Evolutionary conservation across 2,113 vertebrate genomes (phyloP).

Genomic region (Paratilapia polleni): DNA sequence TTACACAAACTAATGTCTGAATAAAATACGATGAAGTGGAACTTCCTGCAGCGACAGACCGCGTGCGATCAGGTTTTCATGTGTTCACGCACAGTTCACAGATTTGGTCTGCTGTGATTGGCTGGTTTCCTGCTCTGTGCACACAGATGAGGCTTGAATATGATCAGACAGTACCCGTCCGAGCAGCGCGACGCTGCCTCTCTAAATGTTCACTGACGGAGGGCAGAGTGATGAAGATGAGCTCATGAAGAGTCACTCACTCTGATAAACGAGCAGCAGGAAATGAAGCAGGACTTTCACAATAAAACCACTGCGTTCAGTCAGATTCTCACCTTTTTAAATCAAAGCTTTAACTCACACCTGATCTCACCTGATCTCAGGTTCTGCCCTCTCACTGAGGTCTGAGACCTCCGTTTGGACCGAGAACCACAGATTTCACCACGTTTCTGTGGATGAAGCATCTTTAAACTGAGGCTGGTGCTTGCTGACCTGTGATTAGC

Average conservation of each 20-base stretch:
- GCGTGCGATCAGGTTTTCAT: too few relatives aligned
- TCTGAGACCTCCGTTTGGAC: background rate
- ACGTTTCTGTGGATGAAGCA: background rate
- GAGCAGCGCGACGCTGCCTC: too few relatives aligned
- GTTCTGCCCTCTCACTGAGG: background rate
- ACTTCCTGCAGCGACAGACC: too few relatives aligned
- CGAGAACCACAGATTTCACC: background rate
- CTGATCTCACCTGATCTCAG: background rate
- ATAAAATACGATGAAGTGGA: too few relatives aligned
- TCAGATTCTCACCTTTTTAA: background rate
- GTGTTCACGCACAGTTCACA: too few relatives aligned
- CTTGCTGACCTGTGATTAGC: slow-evolving; percentile 55
- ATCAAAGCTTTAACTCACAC: background rate
- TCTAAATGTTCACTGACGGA: too few relatives aligned
- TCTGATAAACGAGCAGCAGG: background rate
- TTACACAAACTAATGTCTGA: too few relatives aligned
- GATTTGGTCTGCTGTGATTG: too few relatives aligned
- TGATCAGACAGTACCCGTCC: too few relatives aligned
- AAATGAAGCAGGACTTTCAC: background rate
- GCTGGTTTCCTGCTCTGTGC: too few relatives aligned
- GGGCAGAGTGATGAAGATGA: background rate
- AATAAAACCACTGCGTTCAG: background rate
- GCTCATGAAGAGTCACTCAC: too few relatives aligned
- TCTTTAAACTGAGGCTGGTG: background rate
- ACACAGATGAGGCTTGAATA: too few relatives aligned